Evolutionary conservation across 2,113 vertebrate genomes (phyloP).

Genomic region (Gymnarchus niloticus): DNA sequence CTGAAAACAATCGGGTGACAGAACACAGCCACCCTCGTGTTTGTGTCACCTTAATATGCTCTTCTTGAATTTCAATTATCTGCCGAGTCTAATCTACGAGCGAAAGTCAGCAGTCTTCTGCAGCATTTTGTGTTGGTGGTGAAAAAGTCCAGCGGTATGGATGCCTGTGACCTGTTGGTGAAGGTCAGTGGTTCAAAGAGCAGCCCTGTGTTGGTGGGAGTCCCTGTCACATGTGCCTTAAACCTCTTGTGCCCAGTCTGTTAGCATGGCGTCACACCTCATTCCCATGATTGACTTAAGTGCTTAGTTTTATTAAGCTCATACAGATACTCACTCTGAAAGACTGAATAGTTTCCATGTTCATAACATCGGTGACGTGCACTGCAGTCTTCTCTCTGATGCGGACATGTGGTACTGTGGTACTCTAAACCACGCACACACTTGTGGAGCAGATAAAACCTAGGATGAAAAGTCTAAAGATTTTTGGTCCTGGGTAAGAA

Average conservation of each 20-base stretch:
- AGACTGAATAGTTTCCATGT: not conserved
- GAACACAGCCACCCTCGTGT: not conserved
- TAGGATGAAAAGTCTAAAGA: not conserved
- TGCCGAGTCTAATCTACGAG: not conserved
- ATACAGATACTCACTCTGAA: not conserved
- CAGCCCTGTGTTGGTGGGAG: too few species aligned
- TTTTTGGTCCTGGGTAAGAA: not conserved
- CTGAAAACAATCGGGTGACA: not conserved
- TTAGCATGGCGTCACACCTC: not conserved
- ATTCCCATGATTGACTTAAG: not conserved
- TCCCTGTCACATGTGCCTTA: not conserved
- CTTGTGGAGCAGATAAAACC: not conserved
- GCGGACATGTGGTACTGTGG: not conserved
- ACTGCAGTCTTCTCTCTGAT: not conserved
- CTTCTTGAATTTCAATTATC: not conserved
- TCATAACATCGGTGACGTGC: not conserved
- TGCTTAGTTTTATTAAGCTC: constrained; percentile 11
- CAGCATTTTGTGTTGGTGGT: not conserved
- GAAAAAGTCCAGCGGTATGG: not conserved
- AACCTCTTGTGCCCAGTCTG: not conserved
- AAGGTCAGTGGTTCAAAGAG: not conserved
- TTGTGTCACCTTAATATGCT: not conserved
- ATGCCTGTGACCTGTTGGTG: not conserved
- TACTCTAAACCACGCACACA: not conserved
- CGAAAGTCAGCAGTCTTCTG: not conserved